Conservation (phyloP, 2,113 vertebrate genomes). For the human region GRCh38 chr14:50877501-50878000, state of each 20-base stretch:
- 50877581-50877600: background rate
- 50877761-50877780: no score
- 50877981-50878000: conserved; percentile 55
- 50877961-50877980: conserved; percentile 22
- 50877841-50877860: no score
- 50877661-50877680: no score
- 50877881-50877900: background rate
- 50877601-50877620: background rate
- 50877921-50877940: background rate
- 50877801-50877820: no score
- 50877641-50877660: no score
- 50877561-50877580: background rate
- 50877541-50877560: background rate
- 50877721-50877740: no score
- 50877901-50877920: background rate
- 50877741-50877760: no score
- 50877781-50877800: no score
- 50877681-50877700: no score
- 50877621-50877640: background rate
- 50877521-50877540: background rate
- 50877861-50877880: no score
- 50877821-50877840: no score
- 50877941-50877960: conserved; percentile 61
- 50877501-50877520: background rate
- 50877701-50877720: no score